Evolutionary conservation across 2,113 vertebrate genomes (phyloP).

Genomic region (Globicephala melas): DNA sequence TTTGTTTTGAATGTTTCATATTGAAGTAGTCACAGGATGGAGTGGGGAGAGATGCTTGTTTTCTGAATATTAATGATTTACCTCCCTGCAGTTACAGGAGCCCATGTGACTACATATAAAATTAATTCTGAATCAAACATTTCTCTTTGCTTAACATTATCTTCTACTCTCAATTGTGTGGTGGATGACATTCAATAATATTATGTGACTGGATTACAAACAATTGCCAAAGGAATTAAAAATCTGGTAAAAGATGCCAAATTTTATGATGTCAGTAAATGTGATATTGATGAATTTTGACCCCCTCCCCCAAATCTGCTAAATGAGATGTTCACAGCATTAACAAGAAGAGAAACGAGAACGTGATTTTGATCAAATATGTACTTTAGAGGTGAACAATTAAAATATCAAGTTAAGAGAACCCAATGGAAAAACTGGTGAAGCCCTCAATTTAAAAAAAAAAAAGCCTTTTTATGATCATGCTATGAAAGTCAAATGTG

Average conservation of each 20-base stretch:
- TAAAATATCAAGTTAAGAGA: constrained; percentile 5
- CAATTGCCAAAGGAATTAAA: not conserved
- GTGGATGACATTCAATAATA: not conserved
- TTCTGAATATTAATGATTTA: not conserved
- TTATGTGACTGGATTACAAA: not conserved
- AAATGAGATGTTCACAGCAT: not conserved
- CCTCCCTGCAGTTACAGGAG: not conserved
- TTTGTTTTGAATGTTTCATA: not conserved
- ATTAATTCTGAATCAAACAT: not conserved
- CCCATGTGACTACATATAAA: not conserved
- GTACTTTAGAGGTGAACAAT: not conserved
- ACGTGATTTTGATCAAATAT: not conserved
- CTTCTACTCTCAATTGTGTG: not conserved
- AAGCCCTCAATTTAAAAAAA: not conserved
- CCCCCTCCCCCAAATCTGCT: not conserved
- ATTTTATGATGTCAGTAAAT: not conserved
- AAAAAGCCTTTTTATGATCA: not conserved
- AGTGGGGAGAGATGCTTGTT: not conserved
- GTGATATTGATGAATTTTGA: not conserved
- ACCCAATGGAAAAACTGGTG: not conserved
- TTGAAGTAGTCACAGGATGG: not conserved
- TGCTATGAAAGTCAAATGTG: not conserved
- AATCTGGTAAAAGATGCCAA: not conserved
- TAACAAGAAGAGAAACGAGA: not conserved
- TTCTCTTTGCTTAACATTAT: not conserved